Evolutionary conservation across 2,888 invertebrate species (phyloP).

Genomic region (Lordiphosa andalusiaca): DNA sequence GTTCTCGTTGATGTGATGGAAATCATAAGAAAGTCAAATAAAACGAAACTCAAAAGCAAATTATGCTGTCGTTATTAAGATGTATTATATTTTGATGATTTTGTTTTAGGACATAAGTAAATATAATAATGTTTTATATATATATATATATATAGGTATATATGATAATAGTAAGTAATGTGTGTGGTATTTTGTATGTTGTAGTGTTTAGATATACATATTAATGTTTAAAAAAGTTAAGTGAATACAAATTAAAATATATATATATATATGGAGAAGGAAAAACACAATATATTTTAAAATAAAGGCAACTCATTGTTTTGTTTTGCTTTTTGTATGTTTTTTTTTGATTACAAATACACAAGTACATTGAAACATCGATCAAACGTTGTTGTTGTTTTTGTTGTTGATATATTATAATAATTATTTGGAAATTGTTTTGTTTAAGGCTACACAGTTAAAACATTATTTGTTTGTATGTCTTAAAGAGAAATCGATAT

Average conservation of each 20-base stretch:
- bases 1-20: constrained; percentile 29
- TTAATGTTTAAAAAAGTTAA: constrained; percentile 18
- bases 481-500: constrained; percentile 30
- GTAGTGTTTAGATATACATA: constrained; percentile 18
- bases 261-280: constrained; percentile 13
- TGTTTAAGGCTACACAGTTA: constrained; percentile 69
- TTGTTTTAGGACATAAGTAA: constrained; percentile 59
- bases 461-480: constrained; percentile 41
- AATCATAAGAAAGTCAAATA: constrained; percentile 10
- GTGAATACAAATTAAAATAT: constrained; percentile 26
- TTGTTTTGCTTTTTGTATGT: constrained; percentile 1
- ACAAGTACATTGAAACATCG: constrained; percentile 44
- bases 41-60: constrained; percentile 15
- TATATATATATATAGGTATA: constrained; percentile 33
- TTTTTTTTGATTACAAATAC: constrained; percentile 25
- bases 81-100: constrained; percentile 32
- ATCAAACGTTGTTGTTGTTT: constrained; percentile 9
- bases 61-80: constrained; percentile 38
- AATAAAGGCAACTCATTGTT: constrained; percentile 37
- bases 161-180: constrained; percentile 58
- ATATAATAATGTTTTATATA: constrained; percentile 25
- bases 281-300: constrained; percentile 20
- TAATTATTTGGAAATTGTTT: constrained; percentile 45
- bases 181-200: constrained; percentile 23
- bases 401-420: constrained; percentile 14